A percentile compares a stretch with the other conserved stretches of the same genome.
These are phyloP conservation scores for Sinocyclocheilus anophthalmus DNA, from an alignment of 2,113 vertebrate genomes.

Conservation along the genomic window DNA sequence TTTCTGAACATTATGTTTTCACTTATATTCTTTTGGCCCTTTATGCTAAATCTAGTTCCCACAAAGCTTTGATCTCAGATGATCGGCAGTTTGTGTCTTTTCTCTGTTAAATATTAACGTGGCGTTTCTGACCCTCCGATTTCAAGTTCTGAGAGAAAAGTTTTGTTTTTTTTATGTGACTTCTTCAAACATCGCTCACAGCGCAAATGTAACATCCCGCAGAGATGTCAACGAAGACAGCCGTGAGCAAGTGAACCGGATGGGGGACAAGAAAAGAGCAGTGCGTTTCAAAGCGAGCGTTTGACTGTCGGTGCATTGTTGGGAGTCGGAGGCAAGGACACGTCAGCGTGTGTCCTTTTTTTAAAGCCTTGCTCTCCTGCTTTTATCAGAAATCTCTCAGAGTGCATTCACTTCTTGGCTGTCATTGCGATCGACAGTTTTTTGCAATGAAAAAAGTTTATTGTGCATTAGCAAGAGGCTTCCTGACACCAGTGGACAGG, in stretches of 20 bases:
- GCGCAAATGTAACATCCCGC: not conserved
- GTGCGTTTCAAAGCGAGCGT: conserved; percentile 15
- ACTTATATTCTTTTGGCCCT: not conserved
- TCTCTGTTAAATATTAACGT: not conserved
- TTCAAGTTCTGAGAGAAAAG: conserved; percentile 21
- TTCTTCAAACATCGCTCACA: not conserved
- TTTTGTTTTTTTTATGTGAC: conserved; percentile 21
- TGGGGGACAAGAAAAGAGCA: not conserved
- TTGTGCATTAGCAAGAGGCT: not conserved
- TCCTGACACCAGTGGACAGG: not conserved
- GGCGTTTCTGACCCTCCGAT: not conserved
- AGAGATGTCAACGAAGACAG: not conserved
- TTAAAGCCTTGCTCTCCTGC: not conserved
- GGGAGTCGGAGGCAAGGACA: conserved; percentile 15
- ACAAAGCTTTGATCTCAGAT: conserved; percentile 2
- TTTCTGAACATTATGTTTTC: not conserved
- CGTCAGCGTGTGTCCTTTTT: conserved; percentile 15
- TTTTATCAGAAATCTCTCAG: conserved; percentile 4
- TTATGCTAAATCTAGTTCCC: not conserved
- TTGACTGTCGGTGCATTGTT: conserved; percentile 39
- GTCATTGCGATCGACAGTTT: not conserved
- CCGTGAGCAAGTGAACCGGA: not conserved
- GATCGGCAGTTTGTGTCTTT: not conserved
- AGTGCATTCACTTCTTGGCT: not conserved
- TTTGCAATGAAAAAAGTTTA: not conserved